Percentiles rank a stretch among this genome's conserved stretches.
Evolutionary conservation across 2,797 vertebrate genomes (phyloP).

Genomic region (Schizothorax lantsangensis): DNA sequence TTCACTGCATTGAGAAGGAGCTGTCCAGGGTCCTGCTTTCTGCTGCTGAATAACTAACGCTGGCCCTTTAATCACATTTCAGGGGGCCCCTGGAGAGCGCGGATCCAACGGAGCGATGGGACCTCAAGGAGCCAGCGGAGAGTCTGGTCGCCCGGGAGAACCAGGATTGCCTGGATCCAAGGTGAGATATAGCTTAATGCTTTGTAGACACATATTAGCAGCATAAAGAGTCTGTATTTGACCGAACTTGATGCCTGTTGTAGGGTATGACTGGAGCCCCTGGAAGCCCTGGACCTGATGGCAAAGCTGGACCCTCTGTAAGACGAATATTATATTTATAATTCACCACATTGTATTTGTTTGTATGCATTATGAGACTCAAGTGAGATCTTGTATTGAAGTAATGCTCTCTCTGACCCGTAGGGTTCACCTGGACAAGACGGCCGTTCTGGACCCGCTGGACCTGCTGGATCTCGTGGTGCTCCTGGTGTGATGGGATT

Average conservation of each 20-base stretch:
- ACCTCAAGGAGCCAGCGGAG: constrained; percentile 91
- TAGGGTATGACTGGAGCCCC: constrained; percentile 97
- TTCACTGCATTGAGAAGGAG: not conserved
- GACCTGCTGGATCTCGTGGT: constrained; percentile 88
- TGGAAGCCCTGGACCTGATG: constrained; percentile 90
- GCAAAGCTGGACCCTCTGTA: constrained; percentile 92
- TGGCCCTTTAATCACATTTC: not conserved
- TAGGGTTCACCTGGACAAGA: constrained; percentile 93
- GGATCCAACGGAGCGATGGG: constrained; percentile 86
- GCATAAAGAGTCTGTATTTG: not conserved
- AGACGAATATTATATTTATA: constrained; percentile 70
- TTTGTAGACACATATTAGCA: not conserved
- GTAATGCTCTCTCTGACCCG: not conserved
- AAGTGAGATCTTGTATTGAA: not conserved
- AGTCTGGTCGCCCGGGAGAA: constrained; percentile 88
- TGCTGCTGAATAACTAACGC: not conserved
- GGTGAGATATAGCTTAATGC: constrained; percentile 75
- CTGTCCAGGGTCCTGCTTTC: constrained; percentile 53
- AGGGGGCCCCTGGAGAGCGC: constrained; percentile 95
- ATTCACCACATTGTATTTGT: not conserved
- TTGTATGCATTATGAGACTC: not conserved
- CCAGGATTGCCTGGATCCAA: constrained; percentile 93
- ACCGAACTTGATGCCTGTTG: constrained; percentile 23
- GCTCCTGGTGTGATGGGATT: constrained; percentile 98
- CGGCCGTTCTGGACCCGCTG: constrained; percentile 88